Evolutionary conservation across 2,797 vertebrate species (phyloP).

Genomic region (Avahi laniger): DNA sequence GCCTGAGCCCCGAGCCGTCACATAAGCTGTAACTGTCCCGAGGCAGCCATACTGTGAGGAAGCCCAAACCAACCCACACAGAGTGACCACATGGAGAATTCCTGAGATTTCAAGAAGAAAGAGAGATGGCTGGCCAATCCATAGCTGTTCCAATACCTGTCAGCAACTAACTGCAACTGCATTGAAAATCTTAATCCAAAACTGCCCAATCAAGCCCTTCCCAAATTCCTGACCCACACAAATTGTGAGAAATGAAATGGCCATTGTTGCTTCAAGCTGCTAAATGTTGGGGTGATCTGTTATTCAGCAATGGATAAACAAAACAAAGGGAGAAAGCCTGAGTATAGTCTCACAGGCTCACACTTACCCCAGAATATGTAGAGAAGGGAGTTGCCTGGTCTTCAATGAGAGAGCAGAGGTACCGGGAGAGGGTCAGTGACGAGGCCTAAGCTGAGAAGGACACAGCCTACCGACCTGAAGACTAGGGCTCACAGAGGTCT

Average conservation of each 20-base stretch:
- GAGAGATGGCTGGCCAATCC: neutral
- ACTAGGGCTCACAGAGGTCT: neutral
- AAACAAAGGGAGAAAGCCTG: neutral
- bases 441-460: neutral
- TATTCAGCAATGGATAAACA: neutral
- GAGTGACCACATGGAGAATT: neutral
- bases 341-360: neutral
- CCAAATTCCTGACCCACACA: neutral
- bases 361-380: fast-evolving
- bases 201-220: neutral
- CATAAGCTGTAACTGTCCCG: too few species aligned
- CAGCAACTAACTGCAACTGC: neutral
- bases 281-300: neutral
- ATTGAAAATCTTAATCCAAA: neutral
- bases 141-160: neutral
- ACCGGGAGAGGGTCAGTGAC: neutral
- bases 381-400: neutral
- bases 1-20: neutral
- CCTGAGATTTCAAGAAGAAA: neutral
- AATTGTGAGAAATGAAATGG: neutral
- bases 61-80: neutral
- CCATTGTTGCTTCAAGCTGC: neutral
- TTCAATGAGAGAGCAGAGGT: neutral
- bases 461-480: neutral
- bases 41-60: neutral